Evolutionary conservation across 2,888 invertebrate species (phyloP), one percentile per base, ranked within the genome.

Genomic region (Tuberolachnus salignus): DNA sequence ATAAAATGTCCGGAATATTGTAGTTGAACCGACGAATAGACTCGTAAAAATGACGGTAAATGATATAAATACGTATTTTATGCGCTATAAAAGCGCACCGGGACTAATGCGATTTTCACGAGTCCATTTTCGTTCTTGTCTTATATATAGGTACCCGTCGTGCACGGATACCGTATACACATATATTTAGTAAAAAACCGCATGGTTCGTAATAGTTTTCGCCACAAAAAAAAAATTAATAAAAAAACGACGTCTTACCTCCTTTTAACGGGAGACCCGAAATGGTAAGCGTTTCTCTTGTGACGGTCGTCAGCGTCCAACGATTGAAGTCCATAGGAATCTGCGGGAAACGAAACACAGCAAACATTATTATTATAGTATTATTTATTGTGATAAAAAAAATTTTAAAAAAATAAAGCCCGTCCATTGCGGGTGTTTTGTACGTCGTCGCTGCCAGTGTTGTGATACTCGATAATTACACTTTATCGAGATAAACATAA

Each of bases 241-340:
- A 51, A 69, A 34, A 34, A 59, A 34, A 57, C 1, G 19, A 13
- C 11, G 26, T 64, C 78, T 78, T 42, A 78, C 78, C 78, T 78
- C 14, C 78, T 78, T 42, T 78, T 80, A 14, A 69, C 73, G 16
- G 72, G 72, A 51, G 72, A 57, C n/a, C 49, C 51, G 34, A 80
- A 71, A 44, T 42, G 61, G 23, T 80, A 72, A 42, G 80, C 69
- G 61, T 64, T 67, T 11, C 78, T 81, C 26, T 81, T 81, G 44
- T 80, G 59, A 61, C 67, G 81, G n/a, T 70, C 78, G 19, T 78
- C 81, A 2, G 69, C 57, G 1, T 78, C 78, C 13, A 78, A 11
- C 0, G 75, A 67, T 34, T 78, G 78, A 21, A 59, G 51, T 10
- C 69, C 69, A 8, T 34, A 78, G 6, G 69, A 61, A 61, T 78